These are phyloP conservation scores for Ormyrus labotus DNA, from an alignment of 2,888 invertebrate species.

Conservation along the genomic window DNA sequence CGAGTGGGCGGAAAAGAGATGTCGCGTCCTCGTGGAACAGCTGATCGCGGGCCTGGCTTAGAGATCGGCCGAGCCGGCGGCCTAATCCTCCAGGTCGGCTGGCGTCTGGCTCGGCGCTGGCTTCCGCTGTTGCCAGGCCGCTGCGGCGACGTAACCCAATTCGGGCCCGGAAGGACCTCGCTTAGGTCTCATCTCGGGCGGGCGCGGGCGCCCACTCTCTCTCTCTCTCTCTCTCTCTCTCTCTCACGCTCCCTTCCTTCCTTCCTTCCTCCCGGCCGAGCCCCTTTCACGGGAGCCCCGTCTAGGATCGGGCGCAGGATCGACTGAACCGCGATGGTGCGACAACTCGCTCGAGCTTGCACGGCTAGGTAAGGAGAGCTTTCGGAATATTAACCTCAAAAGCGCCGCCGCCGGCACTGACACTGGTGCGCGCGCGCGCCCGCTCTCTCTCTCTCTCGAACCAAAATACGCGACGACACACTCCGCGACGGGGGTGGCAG, in stretches of 20 bases:
- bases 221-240: constrained; percentile 8
- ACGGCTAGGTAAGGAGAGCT: neutral
- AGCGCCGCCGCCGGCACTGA: too few relatives aligned
- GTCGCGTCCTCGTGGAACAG: constrained; percentile 38
- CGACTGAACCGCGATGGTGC: constrained; percentile 16
- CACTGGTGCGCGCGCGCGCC: too few relatives aligned
- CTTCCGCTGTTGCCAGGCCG: constrained; percentile 62
- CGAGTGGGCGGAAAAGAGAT: constrained; percentile 35
- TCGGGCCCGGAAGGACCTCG: constrained; percentile 57
- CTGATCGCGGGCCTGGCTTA: constrained; percentile 19
- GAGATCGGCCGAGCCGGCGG: neutral
- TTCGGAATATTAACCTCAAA: too few relatives aligned
- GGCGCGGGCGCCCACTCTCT: too few relatives aligned
- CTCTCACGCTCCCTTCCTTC: neutral
- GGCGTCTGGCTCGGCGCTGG: neutral
- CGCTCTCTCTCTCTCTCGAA: too few relatives aligned
- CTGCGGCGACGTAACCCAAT: constrained; percentile 59
- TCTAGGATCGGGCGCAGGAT: constrained; percentile 1
- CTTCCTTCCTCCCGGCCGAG: neutral
- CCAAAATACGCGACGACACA: too few relatives aligned
- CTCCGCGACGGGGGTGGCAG: too few relatives aligned
- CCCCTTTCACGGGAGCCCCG: too few relatives aligned
- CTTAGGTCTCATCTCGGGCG: constrained; percentile 47
- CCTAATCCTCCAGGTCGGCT: constrained; percentile 11
- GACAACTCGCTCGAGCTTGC: constrained; percentile 1